These are phyloP conservation scores for Melanotaenia boesemani DNA, from an alignment of 2,797 vertebrate genomes.

Conservation along the genomic window DNA sequence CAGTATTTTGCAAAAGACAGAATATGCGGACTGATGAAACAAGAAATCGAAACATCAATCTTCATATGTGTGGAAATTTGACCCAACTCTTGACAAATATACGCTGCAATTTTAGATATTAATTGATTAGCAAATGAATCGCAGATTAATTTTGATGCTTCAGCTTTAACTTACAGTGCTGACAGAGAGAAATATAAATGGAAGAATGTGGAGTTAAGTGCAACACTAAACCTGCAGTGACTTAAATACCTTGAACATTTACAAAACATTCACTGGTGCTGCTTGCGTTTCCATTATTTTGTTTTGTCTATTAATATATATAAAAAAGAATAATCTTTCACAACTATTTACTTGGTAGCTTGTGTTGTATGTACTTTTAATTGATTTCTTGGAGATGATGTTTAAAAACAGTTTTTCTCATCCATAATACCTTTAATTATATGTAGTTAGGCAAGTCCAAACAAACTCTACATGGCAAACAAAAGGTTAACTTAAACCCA, in stretches of 20 bases:
- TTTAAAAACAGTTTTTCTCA: neutral
- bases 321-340: too few relatives aligned
- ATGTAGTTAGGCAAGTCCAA: neutral
- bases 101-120: neutral
- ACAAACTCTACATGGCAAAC: neutral
- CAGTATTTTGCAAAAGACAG: neutral
- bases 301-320: too few relatives aligned
- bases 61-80: neutral
- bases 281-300: too few relatives aligned
- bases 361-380: neutral
- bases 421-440: neutral
- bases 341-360: too few relatives aligned
- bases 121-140: too few relatives aligned
- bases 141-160: neutral
- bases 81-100: neutral
- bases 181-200: neutral
- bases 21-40: neutral
- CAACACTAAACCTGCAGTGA: too few relatives aligned
- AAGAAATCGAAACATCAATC: neutral
- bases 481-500: constrained; percentile 11
- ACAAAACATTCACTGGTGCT: neutral
- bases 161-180: too few relatives aligned
- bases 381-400: neutral
- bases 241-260: neutral
- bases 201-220: neutral